Percentiles rank a stretch among this genome's conserved stretches.
phyloP scores from a whole-genome alignment of 1,140 invertebrate species.

The Marisa cornuarietis region DNA sequence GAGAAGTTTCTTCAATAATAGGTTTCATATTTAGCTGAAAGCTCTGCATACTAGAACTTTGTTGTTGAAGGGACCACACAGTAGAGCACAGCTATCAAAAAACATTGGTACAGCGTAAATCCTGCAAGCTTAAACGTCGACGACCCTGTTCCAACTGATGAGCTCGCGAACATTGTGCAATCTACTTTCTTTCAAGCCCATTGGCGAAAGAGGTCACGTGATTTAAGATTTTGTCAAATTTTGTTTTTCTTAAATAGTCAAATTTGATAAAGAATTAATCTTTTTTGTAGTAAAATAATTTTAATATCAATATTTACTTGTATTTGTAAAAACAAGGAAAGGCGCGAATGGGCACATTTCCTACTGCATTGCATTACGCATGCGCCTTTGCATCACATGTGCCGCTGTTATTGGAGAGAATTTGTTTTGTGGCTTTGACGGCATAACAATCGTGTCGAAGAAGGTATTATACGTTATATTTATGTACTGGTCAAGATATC shows the following conservation, averaged over 20 bases:
- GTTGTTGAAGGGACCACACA: background rate
- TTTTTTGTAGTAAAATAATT: too few species aligned
- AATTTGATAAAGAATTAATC: too few species aligned
- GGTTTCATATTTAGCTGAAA: constrained; percentile 6
- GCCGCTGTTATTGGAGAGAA: background rate
- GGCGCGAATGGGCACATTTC: background rate
- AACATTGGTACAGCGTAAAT: constrained; percentile 3
- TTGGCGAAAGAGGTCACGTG: background rate
- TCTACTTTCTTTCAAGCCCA: background rate
- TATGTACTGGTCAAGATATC: too few species aligned
- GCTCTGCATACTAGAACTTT: background rate
- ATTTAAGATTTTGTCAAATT: background rate
- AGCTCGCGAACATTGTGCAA: too few species aligned
- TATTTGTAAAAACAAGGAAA: too few species aligned
- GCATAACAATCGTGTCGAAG: too few species aligned
- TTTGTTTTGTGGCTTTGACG: too few species aligned
- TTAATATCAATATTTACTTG: too few species aligned
- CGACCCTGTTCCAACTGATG: too few species aligned
- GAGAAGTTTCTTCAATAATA: constrained; percentile 14
- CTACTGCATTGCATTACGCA: constrained; percentile 15
- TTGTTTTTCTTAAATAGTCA: background rate
- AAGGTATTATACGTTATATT: too few species aligned
- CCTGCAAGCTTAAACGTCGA: background rate
- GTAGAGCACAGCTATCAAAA: constrained; percentile 1
- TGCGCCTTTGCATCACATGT: constrained; percentile 17